Evolutionary conservation across 2,888 invertebrate genomes (phyloP).

Genomic region (Drosophila colorata): DNA sequence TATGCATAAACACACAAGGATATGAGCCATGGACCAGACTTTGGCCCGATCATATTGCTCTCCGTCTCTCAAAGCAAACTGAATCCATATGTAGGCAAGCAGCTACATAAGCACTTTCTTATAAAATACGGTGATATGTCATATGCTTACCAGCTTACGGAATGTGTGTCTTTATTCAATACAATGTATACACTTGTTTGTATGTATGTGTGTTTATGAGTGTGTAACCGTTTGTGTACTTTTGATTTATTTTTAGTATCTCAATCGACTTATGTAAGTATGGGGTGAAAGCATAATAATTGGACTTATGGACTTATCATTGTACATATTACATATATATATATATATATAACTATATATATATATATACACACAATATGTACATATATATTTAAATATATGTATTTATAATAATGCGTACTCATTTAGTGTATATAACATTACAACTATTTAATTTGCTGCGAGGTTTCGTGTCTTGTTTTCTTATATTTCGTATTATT

Average conservation of each 20-base stretch:
- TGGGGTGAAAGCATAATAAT: constrained; percentile 2
- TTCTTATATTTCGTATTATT: not conserved
- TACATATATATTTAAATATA: constrained; percentile 21
- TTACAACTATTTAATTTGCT: constrained; percentile 40
- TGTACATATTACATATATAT: not conserved
- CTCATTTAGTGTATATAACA: constrained; percentile 1
- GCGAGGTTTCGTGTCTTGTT: constrained; percentile 41
- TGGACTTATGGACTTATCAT: constrained; percentile 1
- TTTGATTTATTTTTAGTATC: not conserved
- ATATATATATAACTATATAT: constrained; percentile 10
- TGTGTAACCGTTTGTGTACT: constrained; percentile 4
- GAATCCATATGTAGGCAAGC: constrained; percentile 6
- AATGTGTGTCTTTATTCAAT: not conserved
- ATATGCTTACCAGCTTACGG: constrained; percentile 27
- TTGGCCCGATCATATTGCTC: too few species aligned
- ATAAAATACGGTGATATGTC: constrained; percentile 42
- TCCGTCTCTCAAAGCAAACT: too few species aligned
- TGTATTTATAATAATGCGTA: constrained; percentile 14
- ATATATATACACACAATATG: constrained; percentile 11
- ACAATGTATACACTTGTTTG: constrained; percentile 1
- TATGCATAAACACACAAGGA: too few species aligned
- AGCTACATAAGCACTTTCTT: constrained; percentile 16
- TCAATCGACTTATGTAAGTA: constrained; percentile 6
- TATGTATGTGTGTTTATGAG: constrained; percentile 1
- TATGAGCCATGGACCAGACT: too few species aligned